phyloP scores from a whole-genome alignment of 2,888 invertebrate genomes.

The Hemistola chrysoprasaria region DNA sequence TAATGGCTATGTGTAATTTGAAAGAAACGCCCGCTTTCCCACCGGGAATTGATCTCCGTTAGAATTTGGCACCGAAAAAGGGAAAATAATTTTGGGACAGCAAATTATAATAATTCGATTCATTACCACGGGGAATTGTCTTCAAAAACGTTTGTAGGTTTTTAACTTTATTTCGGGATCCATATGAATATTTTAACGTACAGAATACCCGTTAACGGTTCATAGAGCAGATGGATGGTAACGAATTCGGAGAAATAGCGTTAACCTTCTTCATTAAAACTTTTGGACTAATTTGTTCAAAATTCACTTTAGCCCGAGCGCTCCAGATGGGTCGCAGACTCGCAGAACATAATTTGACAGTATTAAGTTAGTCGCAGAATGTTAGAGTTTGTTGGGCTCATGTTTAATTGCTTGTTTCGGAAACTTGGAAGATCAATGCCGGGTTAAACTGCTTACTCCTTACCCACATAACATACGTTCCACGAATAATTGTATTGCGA shows the following conservation, averaged over 20 bases:
- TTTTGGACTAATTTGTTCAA: conserved; percentile 74
- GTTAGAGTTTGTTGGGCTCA: conserved; percentile 66
- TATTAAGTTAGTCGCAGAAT: conserved; percentile 69
- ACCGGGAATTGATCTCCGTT: conserved; percentile 37
- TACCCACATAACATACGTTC: conserved; percentile 13
- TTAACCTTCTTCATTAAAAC: conserved; percentile 63
- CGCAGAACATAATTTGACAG: conserved; percentile 70
- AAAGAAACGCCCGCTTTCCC: conserved; percentile 33
- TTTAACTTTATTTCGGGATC: conserved; percentile 26
- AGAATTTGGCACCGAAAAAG: conserved; percentile 25
- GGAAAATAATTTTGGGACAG: conserved; percentile 30
- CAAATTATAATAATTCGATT: conserved; percentile 36
- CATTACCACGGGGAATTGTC: conserved; percentile 26
- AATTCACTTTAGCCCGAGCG: conserved; percentile 72
- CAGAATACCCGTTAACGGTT: conserved; percentile 18
- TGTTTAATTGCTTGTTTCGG: conserved; percentile 66
- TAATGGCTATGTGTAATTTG: conserved; percentile 50
- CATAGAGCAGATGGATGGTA: conserved; percentile 31
- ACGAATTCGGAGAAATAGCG: conserved; percentile 45
- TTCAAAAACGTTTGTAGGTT: conserved; percentile 29
- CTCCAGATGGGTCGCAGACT: conserved; percentile 72
- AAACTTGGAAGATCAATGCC: conserved; percentile 51
- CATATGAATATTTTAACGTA: conserved; percentile 22
- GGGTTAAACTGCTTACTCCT: conserved; percentile 31
- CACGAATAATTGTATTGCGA: conserved; percentile 20